A percentile compares a stretch with the other conserved stretches of the same genome.
Conservation (phyloP, 2,797 vertebrate species). For the Antennarius maculatus region DNA sequence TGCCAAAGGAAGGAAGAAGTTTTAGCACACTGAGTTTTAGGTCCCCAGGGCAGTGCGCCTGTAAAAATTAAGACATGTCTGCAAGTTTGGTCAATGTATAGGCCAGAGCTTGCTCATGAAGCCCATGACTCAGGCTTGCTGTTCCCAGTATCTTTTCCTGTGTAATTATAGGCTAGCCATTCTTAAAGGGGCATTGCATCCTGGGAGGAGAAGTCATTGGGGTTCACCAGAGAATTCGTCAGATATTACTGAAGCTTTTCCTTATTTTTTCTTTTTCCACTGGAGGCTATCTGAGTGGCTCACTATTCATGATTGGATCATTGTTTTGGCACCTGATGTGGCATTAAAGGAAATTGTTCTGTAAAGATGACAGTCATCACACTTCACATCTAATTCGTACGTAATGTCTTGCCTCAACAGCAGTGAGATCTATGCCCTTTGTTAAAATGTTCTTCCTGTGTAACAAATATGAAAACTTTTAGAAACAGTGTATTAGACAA, state of each 20-base stretch:
- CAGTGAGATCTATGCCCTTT: too few relatives aligned
- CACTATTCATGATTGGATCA: conserved; percentile 35
- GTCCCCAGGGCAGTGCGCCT: conserved; percentile 69
- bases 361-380: not conserved
- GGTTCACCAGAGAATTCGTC: conserved; percentile 73
- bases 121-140: conserved; percentile 78
- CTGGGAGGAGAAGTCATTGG: conserved; percentile 69
- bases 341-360: not conserved
- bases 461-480: too few relatives aligned
- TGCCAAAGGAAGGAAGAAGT: conserved; percentile 73
- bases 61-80: conserved; percentile 66
- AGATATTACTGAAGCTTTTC: conserved; percentile 77
- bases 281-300: conserved; percentile 41
- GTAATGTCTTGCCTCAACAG: too few relatives aligned
- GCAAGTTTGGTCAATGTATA: conserved; percentile 71
- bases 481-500: too few relatives aligned
- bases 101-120: conserved; percentile 63
- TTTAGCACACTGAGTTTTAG: conserved; percentile 52
- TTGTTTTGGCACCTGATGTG: conserved; percentile 15
- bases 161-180: conserved; percentile 82
- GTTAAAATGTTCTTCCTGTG: too few relatives aligned
- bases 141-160: conserved; percentile 78
- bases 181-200: conserved; percentile 76
- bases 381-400: too few relatives aligned
- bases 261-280: conserved; percentile 44